Evolutionary conservation across 2,797 vertebrate genomes (phyloP), one percentile per base, ranked within the genome.

Genomic region (Enteromius trimaculatus): DNA sequence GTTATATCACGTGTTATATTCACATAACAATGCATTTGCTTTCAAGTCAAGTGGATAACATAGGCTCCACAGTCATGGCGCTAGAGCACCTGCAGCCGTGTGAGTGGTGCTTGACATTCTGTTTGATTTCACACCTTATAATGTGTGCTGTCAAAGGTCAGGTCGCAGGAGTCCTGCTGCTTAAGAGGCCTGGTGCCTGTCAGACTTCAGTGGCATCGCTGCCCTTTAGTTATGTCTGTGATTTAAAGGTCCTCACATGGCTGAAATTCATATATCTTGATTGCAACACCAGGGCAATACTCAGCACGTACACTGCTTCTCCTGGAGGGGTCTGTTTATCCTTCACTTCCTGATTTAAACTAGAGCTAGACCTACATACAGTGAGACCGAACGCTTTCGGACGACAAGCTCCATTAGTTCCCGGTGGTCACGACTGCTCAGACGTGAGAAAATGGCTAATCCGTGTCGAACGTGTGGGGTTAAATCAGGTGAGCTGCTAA

Each of bases 91-190:
- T 83, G 62, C 47, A 58, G 78, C 34, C 64, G 26, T 44, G 31
- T 70, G 34, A 74, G 49, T 53, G 26, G 69, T 47, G 3, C 49
- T 62, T 78, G 65, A 49, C 66, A 65, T 80, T 80, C 44, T 80
- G 66, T 85, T 84, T 83, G 66, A 85, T 78, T 84, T 84, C 74
- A 65, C 86, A 47, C 75, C 69, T 51, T 55, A 19, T 60, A 70
- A 85, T 82, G 58, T 85, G 81, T 16, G 16, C 76, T 53, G 80
- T 74, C 42, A 82, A 55, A 58, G 78, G 77, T 85, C 34, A 88
- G 80, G 75, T 65, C 81, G 44, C 64, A 44, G 26, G 47, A 17
- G 51, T 58, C 82, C 39, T 71, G 75, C 75, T 66, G 64, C 58
- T 68, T 82, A 4, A n/a, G 53, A 68, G 17, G 14, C 42, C 64